Percentiles rank a stretch among this genome's conserved stretches.
Evolutionary conservation across 2,888 invertebrate genomes (phyloP).

Genomic region (Lycocerus yunnanus): DNA sequence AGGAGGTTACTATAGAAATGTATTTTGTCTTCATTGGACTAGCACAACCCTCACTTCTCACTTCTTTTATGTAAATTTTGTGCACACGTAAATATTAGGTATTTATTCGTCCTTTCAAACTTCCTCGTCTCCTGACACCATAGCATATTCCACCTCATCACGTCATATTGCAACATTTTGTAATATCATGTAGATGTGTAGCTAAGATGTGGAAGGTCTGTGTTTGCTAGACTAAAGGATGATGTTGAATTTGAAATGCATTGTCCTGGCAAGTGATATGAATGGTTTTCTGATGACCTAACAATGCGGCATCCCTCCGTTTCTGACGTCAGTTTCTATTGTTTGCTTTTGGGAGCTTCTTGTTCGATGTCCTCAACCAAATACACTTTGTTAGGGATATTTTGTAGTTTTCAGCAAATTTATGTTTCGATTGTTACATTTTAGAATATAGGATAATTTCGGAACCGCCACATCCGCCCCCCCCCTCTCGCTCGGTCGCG

Average conservation of each 20-base stretch:
- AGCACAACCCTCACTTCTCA: too few relatives aligned
- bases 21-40: neutral
- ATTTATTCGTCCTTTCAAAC: neutral
- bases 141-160: neutral
- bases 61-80: neutral
- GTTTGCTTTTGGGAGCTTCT: slow-evolving; percentile 21
- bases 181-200: neutral
- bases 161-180: neutral
- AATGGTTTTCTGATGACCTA: slow-evolving; percentile 41
- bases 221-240: slow-evolving; percentile 22
- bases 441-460: neutral
- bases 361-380: slow-evolving; percentile 20
- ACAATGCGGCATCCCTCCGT: slow-evolving; percentile 38
- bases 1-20: slow-evolving; percentile 28
- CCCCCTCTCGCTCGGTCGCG: too few relatives aligned
- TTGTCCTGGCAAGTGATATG: slow-evolving; percentile 40
- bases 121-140: neutral
- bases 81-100: too few relatives aligned
- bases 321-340: slow-evolving; percentile 31
- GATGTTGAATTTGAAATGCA: slow-evolving; percentile 33
- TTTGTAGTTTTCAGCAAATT: slow-evolving; percentile 25
- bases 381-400: slow-evolving; percentile 19
- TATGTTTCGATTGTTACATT: slow-evolving; percentile 24
- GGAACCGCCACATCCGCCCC: neutral
- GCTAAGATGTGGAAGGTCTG: slow-evolving; percentile 23